Conservation (phyloP, 2,797 vertebrate species). For the Odontamblyopus lacepedii region DNA sequence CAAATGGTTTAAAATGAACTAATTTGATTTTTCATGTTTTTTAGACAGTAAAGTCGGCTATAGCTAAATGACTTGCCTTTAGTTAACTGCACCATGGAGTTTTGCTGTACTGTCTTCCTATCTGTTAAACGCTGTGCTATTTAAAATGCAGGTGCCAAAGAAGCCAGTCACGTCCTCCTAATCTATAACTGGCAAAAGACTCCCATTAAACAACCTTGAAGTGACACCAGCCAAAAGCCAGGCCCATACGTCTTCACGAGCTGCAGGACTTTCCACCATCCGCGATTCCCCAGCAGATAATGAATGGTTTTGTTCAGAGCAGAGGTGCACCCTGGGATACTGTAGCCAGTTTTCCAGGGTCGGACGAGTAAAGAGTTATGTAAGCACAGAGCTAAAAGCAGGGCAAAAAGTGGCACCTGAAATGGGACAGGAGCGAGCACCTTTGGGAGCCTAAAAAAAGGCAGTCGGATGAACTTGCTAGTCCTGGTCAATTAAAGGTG, state of each 20-base stretch:
- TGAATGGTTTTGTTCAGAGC: slow-evolving; percentile 37
- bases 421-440: slow-evolving; percentile 13
- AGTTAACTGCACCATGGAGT: not conserved
- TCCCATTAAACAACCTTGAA: slow-evolving; percentile 54
- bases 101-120: slow-evolving; percentile 22
- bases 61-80: not conserved
- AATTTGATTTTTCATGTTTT: too few relatives aligned
- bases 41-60: not conserved
- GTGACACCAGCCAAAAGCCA: slow-evolving; percentile 36
- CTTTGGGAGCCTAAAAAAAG: slow-evolving; percentile 7
- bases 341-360: slow-evolving; percentile 26
- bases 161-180: slow-evolving; percentile 20
- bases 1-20: too few relatives aligned
- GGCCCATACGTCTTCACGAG: slow-evolving; percentile 38
- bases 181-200: slow-evolving; percentile 45
- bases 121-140: not conserved
- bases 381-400: slow-evolving; percentile 31
- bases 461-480: not conserved
- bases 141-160: slow-evolving; percentile 15
- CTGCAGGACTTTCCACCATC: not conserved
- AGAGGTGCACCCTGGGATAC: slow-evolving; percentile 15
- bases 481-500: not conserved
- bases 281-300: slow-evolving; percentile 23
- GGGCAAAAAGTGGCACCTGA: slow-evolving; percentile 11
- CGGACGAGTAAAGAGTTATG: slow-evolving; percentile 29